Percentiles rank a stretch among this genome's conserved stretches.
These are phyloP conservation scores for Drosophila nr. fundita DNA, from an alignment of 2,888 invertebrate species.

Conservation along the genomic window DNA sequence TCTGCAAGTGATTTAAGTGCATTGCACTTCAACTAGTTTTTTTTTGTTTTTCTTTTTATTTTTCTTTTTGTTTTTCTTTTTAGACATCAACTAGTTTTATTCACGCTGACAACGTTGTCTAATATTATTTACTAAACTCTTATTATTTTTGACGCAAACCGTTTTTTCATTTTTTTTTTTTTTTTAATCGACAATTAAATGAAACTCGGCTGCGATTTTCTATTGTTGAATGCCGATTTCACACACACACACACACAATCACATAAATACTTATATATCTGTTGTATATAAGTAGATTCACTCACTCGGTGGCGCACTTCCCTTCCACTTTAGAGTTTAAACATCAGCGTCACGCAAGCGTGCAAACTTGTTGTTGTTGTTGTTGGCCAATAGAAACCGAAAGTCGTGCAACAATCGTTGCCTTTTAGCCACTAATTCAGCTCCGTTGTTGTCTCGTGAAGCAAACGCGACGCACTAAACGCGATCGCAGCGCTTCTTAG, in stretches of 20 bases:
- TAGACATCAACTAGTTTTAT: conserved; percentile 14
- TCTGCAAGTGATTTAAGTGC: conserved; percentile 33
- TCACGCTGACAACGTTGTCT: conserved; percentile 1
- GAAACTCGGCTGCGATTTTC: conserved; percentile 19
- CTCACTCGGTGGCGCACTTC: conserved; percentile 36
- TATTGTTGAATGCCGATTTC: conserved; percentile 5
- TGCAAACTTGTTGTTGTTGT: conserved; percentile 35
- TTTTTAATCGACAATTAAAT: conserved; percentile 4
- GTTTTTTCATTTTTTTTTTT: conserved; percentile 11
- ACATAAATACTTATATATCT: conserved; percentile 1
- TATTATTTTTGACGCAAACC: background rate
- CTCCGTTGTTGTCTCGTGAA: conserved; percentile 52
- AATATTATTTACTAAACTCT: background rate
- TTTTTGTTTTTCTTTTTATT: conserved; percentile 1
- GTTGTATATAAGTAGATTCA: conserved; percentile 15
- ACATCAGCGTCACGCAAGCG: conserved; percentile 56
- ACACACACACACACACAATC: background rate
- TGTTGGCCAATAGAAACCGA: conserved; percentile 50
- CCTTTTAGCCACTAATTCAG: conserved; percentile 7
- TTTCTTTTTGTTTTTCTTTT: background rate
- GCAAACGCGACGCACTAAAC: conserved; percentile 77
- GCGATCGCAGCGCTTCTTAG: conserved; percentile 68
- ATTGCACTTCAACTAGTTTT: conserved; percentile 58
- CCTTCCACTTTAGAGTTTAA: conserved; percentile 24
- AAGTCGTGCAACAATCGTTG: conserved; percentile 28